Evolutionary conservation across 1,140 invertebrate genomes (phyloP).

Genomic region (Lordiphosa clarofinis): DNA sequence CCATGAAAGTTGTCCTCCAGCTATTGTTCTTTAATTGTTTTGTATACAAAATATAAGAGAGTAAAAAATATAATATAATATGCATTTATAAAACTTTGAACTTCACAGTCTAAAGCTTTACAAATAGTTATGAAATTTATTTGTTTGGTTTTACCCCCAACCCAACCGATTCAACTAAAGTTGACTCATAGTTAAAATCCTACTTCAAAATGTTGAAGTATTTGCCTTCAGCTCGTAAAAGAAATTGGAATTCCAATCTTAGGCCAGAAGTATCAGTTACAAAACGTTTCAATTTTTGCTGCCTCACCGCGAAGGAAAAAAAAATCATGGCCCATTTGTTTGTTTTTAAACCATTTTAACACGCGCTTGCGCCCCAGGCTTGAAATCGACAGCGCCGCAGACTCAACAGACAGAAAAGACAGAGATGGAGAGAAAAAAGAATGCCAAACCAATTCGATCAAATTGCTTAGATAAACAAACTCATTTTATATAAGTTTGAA

Average conservation of each 20-base stretch:
- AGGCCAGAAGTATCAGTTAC: constrained; percentile 55
- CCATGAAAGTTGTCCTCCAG: too few species aligned
- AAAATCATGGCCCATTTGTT: constrained; percentile 56
- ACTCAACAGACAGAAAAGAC: constrained; percentile 5
- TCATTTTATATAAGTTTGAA: constrained; percentile 15
- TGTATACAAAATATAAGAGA: too few species aligned
- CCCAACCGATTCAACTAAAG: too few species aligned
- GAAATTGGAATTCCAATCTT: constrained; percentile 1
- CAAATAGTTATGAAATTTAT: too few species aligned
- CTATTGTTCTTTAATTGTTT: too few species aligned
- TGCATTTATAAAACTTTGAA: too few species aligned
- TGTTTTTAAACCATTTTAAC: constrained; percentile 65
- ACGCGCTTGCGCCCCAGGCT: constrained; percentile 51
- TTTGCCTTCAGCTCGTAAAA: background rate
- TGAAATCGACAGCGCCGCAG: constrained; percentile 21
- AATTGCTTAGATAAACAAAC: constrained; percentile 49
- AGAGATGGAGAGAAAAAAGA: constrained; percentile 22
- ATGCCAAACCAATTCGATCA: constrained; percentile 49
- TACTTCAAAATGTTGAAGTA: constrained; percentile 1
- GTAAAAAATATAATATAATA: too few species aligned
- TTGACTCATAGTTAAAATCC: too few species aligned
- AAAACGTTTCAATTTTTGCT: constrained; percentile 72
- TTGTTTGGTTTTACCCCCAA: too few species aligned
- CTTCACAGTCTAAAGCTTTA: too few species aligned
- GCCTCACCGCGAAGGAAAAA: constrained; percentile 54